Percentiles rank a stretch among this genome's conserved stretches.
phyloP scores from a whole-genome alignment of 2,797 vertebrate species.

The Halcyon badia region DNA sequence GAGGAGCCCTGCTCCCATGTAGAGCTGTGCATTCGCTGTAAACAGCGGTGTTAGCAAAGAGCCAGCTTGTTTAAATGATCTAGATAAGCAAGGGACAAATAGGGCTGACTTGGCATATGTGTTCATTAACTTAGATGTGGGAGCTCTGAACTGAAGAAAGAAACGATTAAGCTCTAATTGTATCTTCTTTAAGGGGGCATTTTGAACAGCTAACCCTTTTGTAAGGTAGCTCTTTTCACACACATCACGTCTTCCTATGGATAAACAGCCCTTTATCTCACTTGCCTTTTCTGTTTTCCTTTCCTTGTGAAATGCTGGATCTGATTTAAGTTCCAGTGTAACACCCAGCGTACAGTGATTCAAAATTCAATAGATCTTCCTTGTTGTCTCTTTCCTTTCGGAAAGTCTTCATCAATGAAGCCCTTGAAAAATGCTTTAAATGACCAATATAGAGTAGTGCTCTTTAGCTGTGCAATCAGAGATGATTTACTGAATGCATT shows the following conservation, averaged over 20 bases:
- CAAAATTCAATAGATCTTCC: constrained; percentile 40
- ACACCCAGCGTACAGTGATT: constrained; percentile 1
- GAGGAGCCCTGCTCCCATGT: neutral
- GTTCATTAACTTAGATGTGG: neutral
- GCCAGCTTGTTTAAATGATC: neutral
- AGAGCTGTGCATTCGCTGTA: neutral
- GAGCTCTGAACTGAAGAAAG: constrained; percentile 27
- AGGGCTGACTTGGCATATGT: neutral
- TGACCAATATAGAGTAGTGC: neutral
- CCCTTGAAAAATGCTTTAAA: constrained; percentile 54
- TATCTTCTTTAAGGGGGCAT: constrained; percentile 16
- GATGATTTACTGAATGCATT: constrained; percentile 14
- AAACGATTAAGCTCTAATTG: constrained; percentile 58
- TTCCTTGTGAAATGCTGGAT: constrained; percentile 25
- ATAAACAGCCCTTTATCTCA: constrained; percentile 62
- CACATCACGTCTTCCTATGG: constrained; percentile 47
- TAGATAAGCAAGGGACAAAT: neutral
- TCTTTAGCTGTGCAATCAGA: constrained; percentile 38
- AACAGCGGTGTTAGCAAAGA: neutral
- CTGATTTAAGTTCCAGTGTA: constrained; percentile 30
- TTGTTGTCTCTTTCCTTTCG: neutral
- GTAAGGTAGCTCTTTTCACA: constrained; percentile 28
- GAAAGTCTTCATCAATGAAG: constrained; percentile 40
- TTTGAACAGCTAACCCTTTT: constrained; percentile 35
- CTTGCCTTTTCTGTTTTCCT: constrained; percentile 31